A percentile compares a stretch with the other conserved stretches of the same genome.
Conservation (phyloP, 2,113 vertebrate genomes). For the Saccopteryx bilineata region DNA sequence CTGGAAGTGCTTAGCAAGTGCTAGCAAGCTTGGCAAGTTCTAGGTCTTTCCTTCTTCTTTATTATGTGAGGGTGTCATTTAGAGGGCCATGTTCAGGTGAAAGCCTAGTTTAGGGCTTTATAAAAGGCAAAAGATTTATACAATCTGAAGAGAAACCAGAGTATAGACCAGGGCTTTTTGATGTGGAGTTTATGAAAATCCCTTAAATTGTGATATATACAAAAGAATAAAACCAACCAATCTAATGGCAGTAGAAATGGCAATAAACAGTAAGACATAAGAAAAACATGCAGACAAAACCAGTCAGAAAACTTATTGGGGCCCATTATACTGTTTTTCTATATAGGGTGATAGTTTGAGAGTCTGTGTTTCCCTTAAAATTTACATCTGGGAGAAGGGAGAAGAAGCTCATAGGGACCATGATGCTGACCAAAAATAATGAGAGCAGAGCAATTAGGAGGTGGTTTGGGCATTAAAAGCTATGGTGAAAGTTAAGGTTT, state of each 20-base stretch:
- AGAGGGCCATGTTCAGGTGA: background rate
- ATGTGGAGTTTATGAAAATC: background rate
- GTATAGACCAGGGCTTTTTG: background rate
- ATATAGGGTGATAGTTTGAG: background rate
- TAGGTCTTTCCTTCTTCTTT: background rate
- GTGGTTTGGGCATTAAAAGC: background rate
- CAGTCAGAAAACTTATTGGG: background rate
- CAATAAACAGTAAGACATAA: background rate
- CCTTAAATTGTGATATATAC: background rate
- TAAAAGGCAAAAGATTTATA: too few relatives aligned
- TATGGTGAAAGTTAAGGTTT: background rate
- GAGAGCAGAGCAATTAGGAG: background rate
- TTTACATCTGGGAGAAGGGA: background rate
- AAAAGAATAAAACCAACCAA: background rate
- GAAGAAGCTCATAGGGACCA: background rate
- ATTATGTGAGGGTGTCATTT: background rate
- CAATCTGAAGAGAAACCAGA: too few relatives aligned
- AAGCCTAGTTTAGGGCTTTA: background rate
- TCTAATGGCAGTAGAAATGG: background rate
- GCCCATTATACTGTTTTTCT: background rate
- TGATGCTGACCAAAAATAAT: background rate
- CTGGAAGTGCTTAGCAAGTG: background rate
- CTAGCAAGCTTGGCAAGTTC: background rate
- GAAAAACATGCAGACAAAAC: background rate
- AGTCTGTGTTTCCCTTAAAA: background rate